Evolutionary conservation across 1,140 invertebrate species (phyloP).

Genomic region (Magallana gigas): DNA sequence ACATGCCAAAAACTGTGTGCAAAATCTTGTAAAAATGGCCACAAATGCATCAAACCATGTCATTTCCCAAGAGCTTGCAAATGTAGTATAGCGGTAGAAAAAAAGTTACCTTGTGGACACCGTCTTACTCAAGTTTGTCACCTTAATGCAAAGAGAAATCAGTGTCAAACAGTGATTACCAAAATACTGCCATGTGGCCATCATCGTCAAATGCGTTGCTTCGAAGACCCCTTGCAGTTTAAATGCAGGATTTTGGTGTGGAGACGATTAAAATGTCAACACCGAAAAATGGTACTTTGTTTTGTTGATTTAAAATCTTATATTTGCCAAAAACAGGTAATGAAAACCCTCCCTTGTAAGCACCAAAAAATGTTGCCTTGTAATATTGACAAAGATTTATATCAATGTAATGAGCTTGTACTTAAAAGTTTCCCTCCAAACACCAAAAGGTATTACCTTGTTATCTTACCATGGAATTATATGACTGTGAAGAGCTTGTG

Average conservation of each 20-base stretch:
- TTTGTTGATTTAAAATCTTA: no score
- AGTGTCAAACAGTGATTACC: not conserved
- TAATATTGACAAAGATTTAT: not conserved
- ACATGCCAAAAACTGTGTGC: slow-evolving; percentile 68
- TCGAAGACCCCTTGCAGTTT: not conserved
- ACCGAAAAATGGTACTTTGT: no score
- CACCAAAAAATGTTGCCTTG: slow-evolving; percentile 62
- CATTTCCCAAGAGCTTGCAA: slow-evolving; percentile 61
- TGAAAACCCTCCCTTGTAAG: slow-evolving; percentile 27
- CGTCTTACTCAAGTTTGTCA: not conserved
- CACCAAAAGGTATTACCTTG: no score
- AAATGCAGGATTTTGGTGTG: not conserved
- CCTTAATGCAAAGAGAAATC: not conserved
- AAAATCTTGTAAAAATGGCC: slow-evolving; percentile 65
- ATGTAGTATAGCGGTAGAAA: not conserved
- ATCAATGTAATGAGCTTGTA: no score
- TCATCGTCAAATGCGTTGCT: slow-evolving; percentile 13
- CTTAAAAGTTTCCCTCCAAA: no score
- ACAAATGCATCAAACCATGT: slow-evolving; percentile 68
- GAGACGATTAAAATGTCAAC: slow-evolving; percentile 65
- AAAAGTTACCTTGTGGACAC: slow-evolving; percentile 42
- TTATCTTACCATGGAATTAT: not conserved
- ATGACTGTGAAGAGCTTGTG: not conserved
- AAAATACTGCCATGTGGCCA: slow-evolving; percentile 50
- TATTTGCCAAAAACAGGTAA: no score